phyloP scores from a whole-genome alignment of 2,797 vertebrate species.

The Spea hammondii region DNA sequence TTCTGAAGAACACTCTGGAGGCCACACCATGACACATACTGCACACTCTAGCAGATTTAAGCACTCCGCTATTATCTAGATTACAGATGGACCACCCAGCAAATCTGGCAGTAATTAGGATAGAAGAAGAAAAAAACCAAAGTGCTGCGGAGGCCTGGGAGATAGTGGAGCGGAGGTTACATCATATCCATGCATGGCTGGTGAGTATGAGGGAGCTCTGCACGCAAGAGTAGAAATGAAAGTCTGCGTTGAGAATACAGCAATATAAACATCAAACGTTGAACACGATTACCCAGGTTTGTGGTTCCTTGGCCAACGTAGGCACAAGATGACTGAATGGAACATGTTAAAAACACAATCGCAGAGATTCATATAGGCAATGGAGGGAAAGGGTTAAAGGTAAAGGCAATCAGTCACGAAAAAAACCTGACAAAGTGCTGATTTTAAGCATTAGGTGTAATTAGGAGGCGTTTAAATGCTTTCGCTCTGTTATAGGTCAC shows the following conservation, averaged over 20 bases:
- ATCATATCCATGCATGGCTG: slow-evolving; percentile 70
- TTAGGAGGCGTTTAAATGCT: slow-evolving; percentile 10
- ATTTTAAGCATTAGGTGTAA: slow-evolving; percentile 12
- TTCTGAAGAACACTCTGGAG: slow-evolving; percentile 61
- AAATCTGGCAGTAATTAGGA: slow-evolving; percentile 68
- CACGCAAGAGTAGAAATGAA: slow-evolving; percentile 60
- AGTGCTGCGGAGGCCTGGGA: slow-evolving; percentile 50
- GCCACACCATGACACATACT: slow-evolving; percentile 63
- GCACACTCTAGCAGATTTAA: slow-evolving; percentile 58
- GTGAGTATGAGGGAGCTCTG: slow-evolving; percentile 64
- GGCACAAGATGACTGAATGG: slow-evolving; percentile 9
- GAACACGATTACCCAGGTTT: slow-evolving; percentile 56
- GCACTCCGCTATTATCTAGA: slow-evolving; percentile 65
- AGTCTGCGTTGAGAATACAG: slow-evolving; percentile 61
- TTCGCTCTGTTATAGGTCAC: slow-evolving; percentile 8
- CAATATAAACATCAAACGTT: slow-evolving; percentile 57
- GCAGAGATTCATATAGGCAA: slow-evolving; percentile 42
- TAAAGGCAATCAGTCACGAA: slow-evolving; percentile 7
- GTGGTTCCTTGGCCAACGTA: slow-evolving; percentile 6
- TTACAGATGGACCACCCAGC: slow-evolving; percentile 73
- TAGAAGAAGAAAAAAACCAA: slow-evolving; percentile 63
- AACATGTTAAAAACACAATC: slow-evolving; percentile 29
- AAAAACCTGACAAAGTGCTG: slow-evolving; percentile 31
- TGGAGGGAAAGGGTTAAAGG: slow-evolving; percentile 48
- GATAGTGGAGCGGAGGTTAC: slow-evolving; percentile 56